Evolutionary conservation across 1,140 invertebrate species (phyloP), one percentile per base, ranked within the genome.

Genomic region (Caerostris extrusa): DNA sequence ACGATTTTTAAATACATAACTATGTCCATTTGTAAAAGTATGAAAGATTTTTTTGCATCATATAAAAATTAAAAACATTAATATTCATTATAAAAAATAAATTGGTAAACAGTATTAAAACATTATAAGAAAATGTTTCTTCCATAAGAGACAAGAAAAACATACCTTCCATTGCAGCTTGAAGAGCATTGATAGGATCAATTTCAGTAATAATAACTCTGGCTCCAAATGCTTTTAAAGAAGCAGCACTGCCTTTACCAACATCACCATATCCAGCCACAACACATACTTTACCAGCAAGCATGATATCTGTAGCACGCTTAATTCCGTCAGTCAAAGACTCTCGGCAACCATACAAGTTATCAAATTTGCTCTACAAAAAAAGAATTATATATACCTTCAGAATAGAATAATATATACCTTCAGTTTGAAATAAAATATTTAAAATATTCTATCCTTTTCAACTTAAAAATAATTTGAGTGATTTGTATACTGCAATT

Each of bases 241-340:
- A 99, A 96, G 99, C 98, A 81, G 99, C 99, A 96, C 98, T 99
- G 90, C 99, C 99, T 97, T 99, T 99, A 94, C 99, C 99, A 85
- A 99, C 99, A 97, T 99, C 99, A 82, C 99, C 99, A 96, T 99
- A 99, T 8, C 99, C 99, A 95, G 98, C 99, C 1, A 99, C 99
- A 34, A 99, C 98, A 95, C 98, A 98, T 3, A 99, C 98, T 97
- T 99, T 99, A 19, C 99, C 99, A 94, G 99, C 99, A 94, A 99
- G 97, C 99, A 99, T 99, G 7, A 99, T 96, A 96, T 99, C 98
- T 57, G 99, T 99, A 71, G 99, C 99, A 95, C 99, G 97, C 96
- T 99, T 99, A 95, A 99, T 99, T 91, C 99, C 99, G 97, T 99
- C 99, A 94, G 99, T 98, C 8, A 99, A 96, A 3, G 99, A 99